Conservation (phyloP, 2,113 vertebrate genomes). For the Poeciliopsis turrubarensis region DNA sequence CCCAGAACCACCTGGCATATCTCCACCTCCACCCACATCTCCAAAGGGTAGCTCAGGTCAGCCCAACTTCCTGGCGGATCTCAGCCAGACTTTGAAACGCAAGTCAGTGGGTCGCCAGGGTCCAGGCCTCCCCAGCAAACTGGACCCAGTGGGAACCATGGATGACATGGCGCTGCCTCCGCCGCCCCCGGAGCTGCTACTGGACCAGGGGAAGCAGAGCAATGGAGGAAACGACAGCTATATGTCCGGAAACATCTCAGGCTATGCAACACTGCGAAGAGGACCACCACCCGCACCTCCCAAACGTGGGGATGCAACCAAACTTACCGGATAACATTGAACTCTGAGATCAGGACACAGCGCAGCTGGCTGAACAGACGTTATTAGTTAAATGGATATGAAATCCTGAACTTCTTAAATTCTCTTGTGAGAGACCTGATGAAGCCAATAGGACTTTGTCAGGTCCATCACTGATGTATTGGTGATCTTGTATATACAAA, state of each 20-base stretch:
- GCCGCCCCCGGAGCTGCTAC: constrained; percentile 91
- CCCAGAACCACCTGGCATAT: constrained; percentile 72
- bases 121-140: constrained; percentile 79
- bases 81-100: constrained; percentile 92
- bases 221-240: constrained; percentile 75
- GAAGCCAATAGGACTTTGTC: too few relatives aligned
- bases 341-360: constrained; percentile 8
- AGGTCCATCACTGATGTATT: not conserved
- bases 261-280: constrained; percentile 94
- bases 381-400: constrained; percentile 8
- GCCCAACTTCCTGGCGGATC: constrained; percentile 94
- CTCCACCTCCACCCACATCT: constrained; percentile 85
- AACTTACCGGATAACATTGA: constrained; percentile 92
- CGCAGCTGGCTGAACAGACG: constrained; percentile 24
- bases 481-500: constrained; percentile 47
- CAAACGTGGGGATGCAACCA: constrained; percentile 94
- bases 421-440: constrained; percentile 1
- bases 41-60: constrained; percentile 91
- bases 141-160: constrained; percentile 83
- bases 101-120: constrained; percentile 93
- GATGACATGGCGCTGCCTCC: constrained; percentile 95
- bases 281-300: constrained; percentile 94
- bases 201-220: constrained; percentile 82
- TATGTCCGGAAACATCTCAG: constrained; percentile 89
- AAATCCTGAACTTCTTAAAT: constrained; percentile 5